Base-by-base conservation (phyloP, 2,113 vertebrate genomes). In the Orycteropus afer region DNA sequence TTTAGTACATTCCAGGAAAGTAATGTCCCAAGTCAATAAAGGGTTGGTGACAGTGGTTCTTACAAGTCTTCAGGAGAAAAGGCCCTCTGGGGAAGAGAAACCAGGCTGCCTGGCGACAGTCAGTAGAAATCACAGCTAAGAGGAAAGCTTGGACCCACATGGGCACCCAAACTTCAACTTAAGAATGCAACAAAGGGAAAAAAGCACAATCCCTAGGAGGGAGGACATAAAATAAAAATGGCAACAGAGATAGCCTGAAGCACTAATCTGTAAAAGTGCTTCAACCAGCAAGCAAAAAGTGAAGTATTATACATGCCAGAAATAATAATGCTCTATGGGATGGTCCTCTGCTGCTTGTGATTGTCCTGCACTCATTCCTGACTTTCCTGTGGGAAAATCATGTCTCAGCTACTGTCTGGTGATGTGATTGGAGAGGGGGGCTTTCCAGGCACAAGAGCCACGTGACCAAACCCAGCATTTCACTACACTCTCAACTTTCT, bases 11-110 rank as follows among this genome's bases (percentile, higher is more conserved):
- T 93, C 76, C 87, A 86, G 94, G 51, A 94, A 89, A 87, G n/a
- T 89, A 90, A 88, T 42, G 14, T 47, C 32, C 37, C 42, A 77
- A 86, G 71, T 94, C 92, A 94, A 89, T 90, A 80, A 69, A 96
- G 65, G 51, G 65, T 94, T 79, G 89, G 37, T 53, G 49, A 57
- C n/a, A 40, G 32, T 7, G 5, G 61, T 74, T 92, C 80, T 92
- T 45, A 86, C 3, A 93, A 6, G 86, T 47, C 23, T 90, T 80
- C 32, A 69, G 1, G 18, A 95, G 20, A 65, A 18, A 85, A 78
- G 51, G 14, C 27, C 2, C 14, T 34, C 27, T 32, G 13, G 49
- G 49, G 15, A 71, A 89, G 15, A 74, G 69, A 91, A 89, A 40
- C 11, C 13, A 63, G 47, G 7, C 27, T 74, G 12, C 13, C 71